Conservation (phyloP, 2,888 invertebrate genomes). For the Bursaphelenchus okinawaensis region DNA sequence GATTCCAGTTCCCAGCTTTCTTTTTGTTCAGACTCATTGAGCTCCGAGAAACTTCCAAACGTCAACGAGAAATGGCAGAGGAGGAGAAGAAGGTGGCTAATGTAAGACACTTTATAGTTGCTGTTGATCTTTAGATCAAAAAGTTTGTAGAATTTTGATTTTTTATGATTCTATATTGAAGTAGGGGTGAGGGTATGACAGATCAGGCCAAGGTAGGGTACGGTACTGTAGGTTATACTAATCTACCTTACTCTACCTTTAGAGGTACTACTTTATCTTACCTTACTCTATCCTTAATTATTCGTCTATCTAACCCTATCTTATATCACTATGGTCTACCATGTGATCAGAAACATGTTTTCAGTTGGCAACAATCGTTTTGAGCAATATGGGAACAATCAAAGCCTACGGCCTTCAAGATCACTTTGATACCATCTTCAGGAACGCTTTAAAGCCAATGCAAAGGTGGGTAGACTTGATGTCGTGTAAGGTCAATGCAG, state of each 20-base stretch:
- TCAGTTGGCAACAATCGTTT: constrained; percentile 43
- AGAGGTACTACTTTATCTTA: no score
- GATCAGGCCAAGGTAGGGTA: neutral
- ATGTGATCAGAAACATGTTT: no score
- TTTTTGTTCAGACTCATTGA: constrained; percentile 47
- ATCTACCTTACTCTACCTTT: no score
- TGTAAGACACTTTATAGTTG: constrained; percentile 10
- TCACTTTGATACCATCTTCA: constrained; percentile 49
- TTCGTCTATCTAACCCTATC: no score
- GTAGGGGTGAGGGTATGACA: no score
- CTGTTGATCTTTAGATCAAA: neutral
- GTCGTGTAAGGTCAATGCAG: no score
- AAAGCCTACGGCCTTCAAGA: constrained; percentile 52
- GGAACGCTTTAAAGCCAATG: constrained; percentile 44
- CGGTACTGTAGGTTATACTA: no score
- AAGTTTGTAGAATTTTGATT: no score
- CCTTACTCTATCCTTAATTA: neutral
- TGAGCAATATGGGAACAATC: constrained; percentile 54
- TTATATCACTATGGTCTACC: no score
- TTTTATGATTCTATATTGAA: no score
- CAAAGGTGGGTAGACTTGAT: constrained; percentile 42
- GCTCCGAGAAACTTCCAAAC: constrained; percentile 26
- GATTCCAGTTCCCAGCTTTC: constrained; percentile 54
- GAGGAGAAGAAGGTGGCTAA: constrained; percentile 55
- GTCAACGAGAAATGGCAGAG: constrained; percentile 53